Evolutionary conservation across 2,113 vertebrate genomes (phyloP).

Genomic region (Athene noctua): DNA sequence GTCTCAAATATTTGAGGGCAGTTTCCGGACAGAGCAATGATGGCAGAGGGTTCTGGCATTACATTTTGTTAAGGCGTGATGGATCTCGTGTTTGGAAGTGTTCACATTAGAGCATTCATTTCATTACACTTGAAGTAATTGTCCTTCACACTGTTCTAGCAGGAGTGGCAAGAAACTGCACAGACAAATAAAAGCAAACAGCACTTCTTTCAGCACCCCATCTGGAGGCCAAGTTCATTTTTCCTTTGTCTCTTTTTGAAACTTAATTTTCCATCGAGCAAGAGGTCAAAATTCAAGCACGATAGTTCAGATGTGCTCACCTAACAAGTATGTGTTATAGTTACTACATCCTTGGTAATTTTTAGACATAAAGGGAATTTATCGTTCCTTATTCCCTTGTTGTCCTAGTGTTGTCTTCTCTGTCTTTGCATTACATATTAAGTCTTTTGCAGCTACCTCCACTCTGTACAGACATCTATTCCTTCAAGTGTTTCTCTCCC

Average conservation of each 20-base stretch:
- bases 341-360: background rate
- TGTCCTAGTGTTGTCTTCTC: background rate
- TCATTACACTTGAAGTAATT: conserved; percentile 14
- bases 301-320: background rate
- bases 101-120: background rate
- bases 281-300: background rate
- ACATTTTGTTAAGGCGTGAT: background rate
- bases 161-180: background rate
- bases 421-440: background rate
- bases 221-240: background rate
- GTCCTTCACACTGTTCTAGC: background rate
- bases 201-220: background rate
- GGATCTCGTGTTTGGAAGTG: background rate
- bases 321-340: background rate
- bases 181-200: background rate
- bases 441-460: background rate
- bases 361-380: background rate
- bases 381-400: background rate
- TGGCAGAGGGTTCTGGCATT: conserved; percentile 27
- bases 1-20: conserved; percentile 64
- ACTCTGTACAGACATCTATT: background rate
- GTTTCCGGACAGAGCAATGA: conserved; percentile 31
- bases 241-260: background rate
- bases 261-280: background rate
- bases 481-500: background rate